A percentile compares a stretch with the other conserved stretches of the same genome.
Evolutionary conservation across 2,113 vertebrate genomes (phyloP).

Genomic region (Cervus canadensis): DNA sequence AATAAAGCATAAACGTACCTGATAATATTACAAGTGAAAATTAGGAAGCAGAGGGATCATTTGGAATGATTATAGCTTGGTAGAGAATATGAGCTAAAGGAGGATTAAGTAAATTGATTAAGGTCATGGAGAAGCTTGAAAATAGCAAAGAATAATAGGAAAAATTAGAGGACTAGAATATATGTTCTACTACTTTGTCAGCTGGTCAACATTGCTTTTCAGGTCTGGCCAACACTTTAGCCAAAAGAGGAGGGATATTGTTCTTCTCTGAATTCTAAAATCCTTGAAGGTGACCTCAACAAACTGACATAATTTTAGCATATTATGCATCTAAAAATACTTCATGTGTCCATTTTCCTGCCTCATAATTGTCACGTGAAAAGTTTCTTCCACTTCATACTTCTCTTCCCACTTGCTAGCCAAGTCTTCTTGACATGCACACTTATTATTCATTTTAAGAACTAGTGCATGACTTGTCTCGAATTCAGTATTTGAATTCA

Average conservation of each 20-base stretch:
- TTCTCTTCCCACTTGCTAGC: background rate
- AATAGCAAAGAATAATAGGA: background rate
- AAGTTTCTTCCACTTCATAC: too few relatives aligned
- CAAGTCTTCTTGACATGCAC: background rate
- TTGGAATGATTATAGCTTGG: background rate
- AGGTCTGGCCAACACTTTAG: background rate
- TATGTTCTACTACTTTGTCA: background rate
- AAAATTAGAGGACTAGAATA: background rate
- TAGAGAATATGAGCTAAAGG: background rate
- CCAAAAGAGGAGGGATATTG: background rate
- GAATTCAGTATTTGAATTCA: background rate
- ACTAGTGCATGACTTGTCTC: too few relatives aligned
- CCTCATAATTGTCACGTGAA: fast-evolving
- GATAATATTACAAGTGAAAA: background rate
- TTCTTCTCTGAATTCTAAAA: background rate
- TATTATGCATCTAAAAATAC: background rate
- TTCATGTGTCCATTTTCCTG: background rate
- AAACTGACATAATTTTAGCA: background rate
- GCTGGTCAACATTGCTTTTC: background rate
- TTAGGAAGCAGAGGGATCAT: background rate
- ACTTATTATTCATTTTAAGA: background rate
- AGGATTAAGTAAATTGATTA: background rate
- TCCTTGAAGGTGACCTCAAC: background rate
- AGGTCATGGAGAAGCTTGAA: background rate
- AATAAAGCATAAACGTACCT: background rate